These are phyloP conservation scores for Stegodyphus dumicola DNA, from an alignment of 1,140 invertebrate species.

Conservation along the genomic window DNA sequence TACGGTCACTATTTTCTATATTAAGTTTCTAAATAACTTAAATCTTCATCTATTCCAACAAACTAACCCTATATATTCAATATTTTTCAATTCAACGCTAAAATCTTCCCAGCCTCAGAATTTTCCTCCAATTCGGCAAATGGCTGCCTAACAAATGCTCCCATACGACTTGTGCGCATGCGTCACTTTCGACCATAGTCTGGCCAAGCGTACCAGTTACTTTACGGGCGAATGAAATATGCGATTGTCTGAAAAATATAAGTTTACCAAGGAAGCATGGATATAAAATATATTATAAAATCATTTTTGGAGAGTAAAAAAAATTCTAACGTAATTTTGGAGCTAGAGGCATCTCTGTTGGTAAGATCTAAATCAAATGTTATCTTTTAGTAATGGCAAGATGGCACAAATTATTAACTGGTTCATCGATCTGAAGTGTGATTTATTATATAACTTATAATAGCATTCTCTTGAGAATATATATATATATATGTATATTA, in stretches of 20 bases:
- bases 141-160: constrained; percentile 50
- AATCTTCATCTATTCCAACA: constrained; percentile 29
- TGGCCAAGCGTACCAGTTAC: neutral
- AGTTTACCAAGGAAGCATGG: neutral
- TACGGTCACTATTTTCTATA: neutral
- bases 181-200: neutral
- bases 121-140: constrained; percentile 34
- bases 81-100: neutral
- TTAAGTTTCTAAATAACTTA: constrained; percentile 1
- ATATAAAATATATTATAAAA: neutral
- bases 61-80: neutral
- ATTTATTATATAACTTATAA: no score
- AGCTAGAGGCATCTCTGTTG: constrained; percentile 22
- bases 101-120: neutral
- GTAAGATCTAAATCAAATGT: neutral
- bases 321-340: constrained; percentile 40
- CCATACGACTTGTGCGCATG: constrained; percentile 30
- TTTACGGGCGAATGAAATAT: neutral
- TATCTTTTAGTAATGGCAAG: no score
- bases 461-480: no score
- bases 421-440: no score
- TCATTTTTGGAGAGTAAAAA: constrained; percentile 25
- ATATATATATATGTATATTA: no score
- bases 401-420: no score
- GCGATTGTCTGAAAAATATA: neutral